Base-by-base conservation (phyloP, 2,888 invertebrate species). In the Aleiodes testaceus region DNA sequence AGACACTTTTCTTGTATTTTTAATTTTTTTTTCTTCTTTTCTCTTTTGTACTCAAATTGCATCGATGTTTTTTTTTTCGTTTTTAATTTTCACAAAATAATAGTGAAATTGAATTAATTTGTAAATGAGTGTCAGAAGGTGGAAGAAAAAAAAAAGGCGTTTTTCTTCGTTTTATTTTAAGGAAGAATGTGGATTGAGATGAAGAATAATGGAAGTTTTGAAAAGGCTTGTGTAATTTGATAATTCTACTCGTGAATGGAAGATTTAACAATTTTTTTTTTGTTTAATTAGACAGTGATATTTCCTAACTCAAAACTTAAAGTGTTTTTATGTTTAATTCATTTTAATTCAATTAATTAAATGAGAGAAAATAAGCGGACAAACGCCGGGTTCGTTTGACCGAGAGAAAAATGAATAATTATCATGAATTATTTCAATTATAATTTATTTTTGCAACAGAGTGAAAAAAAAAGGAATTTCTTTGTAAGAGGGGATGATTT, bases 1-100 rank as follows among this genome's bases (percentile, higher is more conserved):
- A 72, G 70, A 74, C 69, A 72, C 63, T 69, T 72, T 47, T 77
- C 72, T 73, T 65, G 72, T 75, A 72, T 72, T 69, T 73, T 66
- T 76, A 75, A 69, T 64, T 67, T 72, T 72, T 36, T 44, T 70
- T 70, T 53, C 59, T 64, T 67, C 53, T 63, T 72, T 55, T 67
- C 69, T 70, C 70, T 68, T 74, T 74, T 74, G 59, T 73, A 75
- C 69, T 71, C 65, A 66, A 30, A 55, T 66, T 66, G 65, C 53
- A 55, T 59, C 59, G 36, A 47, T n/a, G n/a, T 69, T 69, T 36
- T 69, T 64, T 36, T 64, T 64, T 64, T 64, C 36, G 30, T 53
- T 65, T 63, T 50, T 63, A 36, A 42, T 50, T 45, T 20, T 30
- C 20, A 49, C 45, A 22, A 2, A 50, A 49, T 5, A 26, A 2